A percentile compares a stretch with the other conserved stretches of the same genome.
Evolutionary conservation across 2,888 invertebrate genomes (phyloP).

Genomic region (Tortricodes alternella): DNA sequence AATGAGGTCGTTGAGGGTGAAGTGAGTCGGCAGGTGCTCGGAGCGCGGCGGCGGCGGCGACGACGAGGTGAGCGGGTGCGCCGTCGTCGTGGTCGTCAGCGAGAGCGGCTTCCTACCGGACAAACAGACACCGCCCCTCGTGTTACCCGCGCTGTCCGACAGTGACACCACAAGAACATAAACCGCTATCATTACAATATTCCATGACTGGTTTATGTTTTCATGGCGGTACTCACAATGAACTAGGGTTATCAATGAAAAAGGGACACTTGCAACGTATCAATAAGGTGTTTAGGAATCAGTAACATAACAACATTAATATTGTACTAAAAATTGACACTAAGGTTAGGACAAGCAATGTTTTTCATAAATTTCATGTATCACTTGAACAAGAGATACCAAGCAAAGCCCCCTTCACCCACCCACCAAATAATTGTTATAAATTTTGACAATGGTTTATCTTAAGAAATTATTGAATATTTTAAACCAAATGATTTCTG

Average conservation of each 20-base stretch:
- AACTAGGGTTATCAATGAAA: not conserved
- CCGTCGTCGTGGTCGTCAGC: conserved; percentile 82
- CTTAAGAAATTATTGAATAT: conserved; percentile 28
- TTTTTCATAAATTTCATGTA: conserved; percentile 35
- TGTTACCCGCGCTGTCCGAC: conserved; percentile 46
- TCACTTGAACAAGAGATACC: conserved; percentile 74
- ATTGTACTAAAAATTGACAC: too few relatives aligned
- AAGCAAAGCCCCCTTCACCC: conserved; percentile 84
- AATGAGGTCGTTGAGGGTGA: conserved; percentile 81
- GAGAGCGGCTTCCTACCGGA: conserved; percentile 78
- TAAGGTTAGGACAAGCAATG: conserved; percentile 35
- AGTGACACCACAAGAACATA: conserved; percentile 47
- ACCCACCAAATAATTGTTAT: conserved; percentile 76
- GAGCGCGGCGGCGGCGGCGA: conserved; percentile 80
- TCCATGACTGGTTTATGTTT: conserved; percentile 12
- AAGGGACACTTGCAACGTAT: not conserved
- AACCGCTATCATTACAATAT: conserved; percentile 32
- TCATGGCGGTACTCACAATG: conserved; percentile 2
- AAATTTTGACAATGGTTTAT: conserved; percentile 56
- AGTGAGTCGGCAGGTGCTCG: conserved; percentile 79
- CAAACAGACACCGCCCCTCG: conserved; percentile 62
- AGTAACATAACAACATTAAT: too few relatives aligned
- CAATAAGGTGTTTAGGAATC: too few relatives aligned
- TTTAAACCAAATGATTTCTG: conserved; percentile 53
- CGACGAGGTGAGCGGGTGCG: conserved; percentile 80